Base-by-base conservation (phyloP, 2,113 vertebrate genomes). In the Microcebus lehilahytsara region DNA sequence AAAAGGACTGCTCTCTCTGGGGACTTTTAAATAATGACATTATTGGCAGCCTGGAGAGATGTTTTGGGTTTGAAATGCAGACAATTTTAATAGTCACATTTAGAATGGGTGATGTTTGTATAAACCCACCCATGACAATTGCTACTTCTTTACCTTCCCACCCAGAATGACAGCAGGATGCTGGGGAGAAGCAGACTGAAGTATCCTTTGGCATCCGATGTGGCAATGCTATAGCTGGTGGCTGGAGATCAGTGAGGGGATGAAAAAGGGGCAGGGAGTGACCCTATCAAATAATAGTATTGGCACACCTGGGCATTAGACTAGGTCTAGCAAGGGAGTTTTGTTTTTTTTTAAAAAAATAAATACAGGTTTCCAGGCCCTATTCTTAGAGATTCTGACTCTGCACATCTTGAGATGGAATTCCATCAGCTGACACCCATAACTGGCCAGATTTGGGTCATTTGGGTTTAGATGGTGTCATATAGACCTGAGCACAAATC, bases 41-140 rank as follows among this genome's bases (percentile, higher is more conserved):
- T 98, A 90, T 90, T 94, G 94, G 27, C 91, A 66, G 88, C 88
- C 32, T 87, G 58, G 89, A 72, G 80, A 96, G 51, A 78, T 72
- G 60, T 67, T 78, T 75, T 80, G 97, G 91, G 32, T 72, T 71
- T 96, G 96, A 85, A 96, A 72, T 40, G 58, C 27, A 93, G 94
- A 91, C 12, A 37, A 7, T 89, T 96, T 95, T 90, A 95, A 84
- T 40, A 91, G 79, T 56, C 83, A 58, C 60, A 37, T 74, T 96
- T 93, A 74, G 88, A 93, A 56, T n/a, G 79, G 67, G 34, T 92
- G 71, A 87, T 84, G 34, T 40, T 37, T 78, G 79, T 72, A 32
- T 34, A 83, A 91, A 37, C 27, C n/a, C 22, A 66, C 40, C n/a
- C 69, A 56, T n/a, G n/a, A 62, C 93, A 93, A 67, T 80, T 62